Conservation (phyloP, 2,888 invertebrate genomes). For the Argyresthia goedartella region DNA sequence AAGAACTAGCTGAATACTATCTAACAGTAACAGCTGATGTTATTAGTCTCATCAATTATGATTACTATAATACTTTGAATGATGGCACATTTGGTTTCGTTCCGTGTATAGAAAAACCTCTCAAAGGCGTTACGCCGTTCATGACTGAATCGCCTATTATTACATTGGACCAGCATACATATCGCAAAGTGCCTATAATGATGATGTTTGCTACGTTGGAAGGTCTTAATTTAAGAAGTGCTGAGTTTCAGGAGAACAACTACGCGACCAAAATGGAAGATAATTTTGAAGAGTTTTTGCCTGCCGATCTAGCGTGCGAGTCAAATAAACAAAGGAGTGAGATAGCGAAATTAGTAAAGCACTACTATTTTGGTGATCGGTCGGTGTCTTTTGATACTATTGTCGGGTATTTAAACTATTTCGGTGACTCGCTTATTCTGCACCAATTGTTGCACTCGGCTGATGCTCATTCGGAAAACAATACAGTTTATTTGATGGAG, state of each 20-base stretch:
- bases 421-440: conserved; percentile 22
- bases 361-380: conserved; percentile 23
- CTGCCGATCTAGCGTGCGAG: conserved; percentile 23
- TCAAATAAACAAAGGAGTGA: conserved; percentile 14
- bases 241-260: conserved; percentile 19
- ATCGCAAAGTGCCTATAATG: conserved; percentile 21
- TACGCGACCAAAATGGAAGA: conserved; percentile 22
- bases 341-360: conserved; percentile 16
- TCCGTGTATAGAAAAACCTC: conserved; percentile 23
- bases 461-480: conserved; percentile 15
- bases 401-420: conserved; percentile 21
- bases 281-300: conserved; percentile 23
- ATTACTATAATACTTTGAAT: conserved; percentile 20
- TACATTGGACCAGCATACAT: conserved; percentile 15
- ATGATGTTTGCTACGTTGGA: conserved; percentile 21
- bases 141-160: conserved; percentile 16
- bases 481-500: conserved; percentile 24
- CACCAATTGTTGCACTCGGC: conserved; percentile 20
- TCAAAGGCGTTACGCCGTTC: conserved; percentile 12
- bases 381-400: conserved; percentile 16
- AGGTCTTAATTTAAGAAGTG: conserved; percentile 22
- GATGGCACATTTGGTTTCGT: conserved; percentile 27
- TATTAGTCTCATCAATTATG: conserved; percentile 16
- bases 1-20: conserved; percentile 14
- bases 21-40: conserved; percentile 14